Conservation (phyloP, 2,113 vertebrate species). For the Silurus asotus region DNA sequence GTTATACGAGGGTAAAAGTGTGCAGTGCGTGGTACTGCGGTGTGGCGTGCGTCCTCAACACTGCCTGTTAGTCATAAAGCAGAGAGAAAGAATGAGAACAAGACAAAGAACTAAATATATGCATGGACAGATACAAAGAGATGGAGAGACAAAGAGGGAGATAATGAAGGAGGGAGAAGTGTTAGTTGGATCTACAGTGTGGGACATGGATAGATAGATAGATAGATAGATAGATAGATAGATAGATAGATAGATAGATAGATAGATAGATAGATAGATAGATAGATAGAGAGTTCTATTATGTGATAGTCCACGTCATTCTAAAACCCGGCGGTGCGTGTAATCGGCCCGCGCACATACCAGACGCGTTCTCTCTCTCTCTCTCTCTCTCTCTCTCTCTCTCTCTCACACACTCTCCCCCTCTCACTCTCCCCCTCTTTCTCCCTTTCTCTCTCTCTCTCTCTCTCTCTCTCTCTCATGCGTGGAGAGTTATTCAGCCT, state of each 20-base stretch:
- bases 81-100: conserved; percentile 21
- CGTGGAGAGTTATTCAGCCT: background rate
- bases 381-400: conserved; percentile 2
- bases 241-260: background rate
- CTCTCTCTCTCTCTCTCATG: background rate
- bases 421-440: background rate
- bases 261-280: background rate
- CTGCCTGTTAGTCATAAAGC: conserved; percentile 25
- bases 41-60: conserved; percentile 13
- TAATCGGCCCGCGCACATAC: conserved; percentile 13
- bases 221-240: background rate
- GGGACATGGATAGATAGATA: background rate
- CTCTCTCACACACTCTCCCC: background rate
- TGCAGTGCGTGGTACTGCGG: conserved; percentile 2
- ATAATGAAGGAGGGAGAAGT: background rate
- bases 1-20: conserved; percentile 7
- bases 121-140: conserved; percentile 1
- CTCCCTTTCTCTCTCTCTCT: conserved; percentile 2
- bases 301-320: background rate
- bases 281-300: conserved; percentile 2
- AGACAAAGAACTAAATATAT: background rate
- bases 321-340: conserved; percentile 14
- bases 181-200: background rate
- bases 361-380: background rate
- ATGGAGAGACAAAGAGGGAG: conserved; percentile 15